Base-by-base conservation (phyloP, 92 coral and sea anemone species). In the Epizoanthus ramosus region DNA sequence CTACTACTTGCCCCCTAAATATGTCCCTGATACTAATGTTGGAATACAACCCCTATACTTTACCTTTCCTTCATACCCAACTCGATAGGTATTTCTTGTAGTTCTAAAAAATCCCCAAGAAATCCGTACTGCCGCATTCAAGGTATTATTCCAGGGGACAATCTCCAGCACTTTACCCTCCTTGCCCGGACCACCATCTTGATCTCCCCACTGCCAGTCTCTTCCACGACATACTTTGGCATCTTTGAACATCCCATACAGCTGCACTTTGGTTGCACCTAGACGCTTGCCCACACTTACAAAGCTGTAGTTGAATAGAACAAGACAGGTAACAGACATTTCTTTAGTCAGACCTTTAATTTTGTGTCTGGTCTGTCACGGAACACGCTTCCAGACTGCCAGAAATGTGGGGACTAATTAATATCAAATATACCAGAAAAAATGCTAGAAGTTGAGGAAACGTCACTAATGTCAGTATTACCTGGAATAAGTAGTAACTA, bases 161-260 rank as follows among this genome's bases (percentile, higher is more conserved):
- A 60, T 35, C n/a, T 41, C 57, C 8, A 37, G 1, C 41, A 76
- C 81, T 3, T 56, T 68, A 6, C 80, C 80, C 60, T 57, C 68
- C 54, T 35, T 75, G 53, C 68, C 67, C 2, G 68, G 39, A 9
- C 81, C 81, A 12, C 81, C 81, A 59, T 76, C 81, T 60, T 77
- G 82, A 10, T 61, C 57, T 1, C 58, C 82, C 71, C 82, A 77
- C 25, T 63, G 35, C 82, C 82, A 77, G 59, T 77, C 82, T 53
- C 58, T 77, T 13, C 82, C 82, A 21, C 82, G 82, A 69, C 71
- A 77, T 10, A 77, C 82, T 14, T 61, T 77, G 39, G 82, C 82
- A 41, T 77, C 71, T 59, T 77, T 61, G 19, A 77, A 77, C 10
- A 77, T 77, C 24, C 82, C 82, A 15, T 6, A 18, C 22, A 77